phyloP scores from a whole-genome alignment of 2,888 invertebrate species.

The Apodemia hepburni region DNA sequence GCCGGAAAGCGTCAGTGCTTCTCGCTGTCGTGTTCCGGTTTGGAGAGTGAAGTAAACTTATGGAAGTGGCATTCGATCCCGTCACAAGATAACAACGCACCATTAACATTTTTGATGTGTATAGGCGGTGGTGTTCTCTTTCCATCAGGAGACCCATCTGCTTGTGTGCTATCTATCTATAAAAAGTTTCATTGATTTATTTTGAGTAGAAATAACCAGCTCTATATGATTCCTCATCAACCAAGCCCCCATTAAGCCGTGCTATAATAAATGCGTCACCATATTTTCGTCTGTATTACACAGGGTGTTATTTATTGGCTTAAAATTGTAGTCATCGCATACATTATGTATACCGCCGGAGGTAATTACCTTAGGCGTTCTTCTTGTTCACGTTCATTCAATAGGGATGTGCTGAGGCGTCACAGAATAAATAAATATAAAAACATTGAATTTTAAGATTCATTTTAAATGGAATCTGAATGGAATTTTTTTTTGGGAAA shows the following conservation, averaged over 20 bases:
- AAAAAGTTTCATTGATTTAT: not conserved
- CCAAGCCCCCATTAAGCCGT: conserved; percentile 42
- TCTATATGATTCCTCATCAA: conserved; percentile 40
- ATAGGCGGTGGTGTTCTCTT: no score
- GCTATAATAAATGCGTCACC: conserved; percentile 67
- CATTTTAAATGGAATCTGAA: no score
- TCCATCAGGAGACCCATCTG: no score
- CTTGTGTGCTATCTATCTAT: no score
- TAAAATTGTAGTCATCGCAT: conserved; percentile 75
- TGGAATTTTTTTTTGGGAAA: no score
- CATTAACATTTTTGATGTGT: no score
- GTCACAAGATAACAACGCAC: no score
- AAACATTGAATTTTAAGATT: not conserved
- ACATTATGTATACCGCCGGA: conserved; percentile 66
- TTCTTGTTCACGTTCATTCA: conserved; percentile 19
- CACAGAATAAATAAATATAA: conserved; percentile 15
- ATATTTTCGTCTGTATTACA: conserved; percentile 68
- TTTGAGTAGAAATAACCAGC: conserved; percentile 31
- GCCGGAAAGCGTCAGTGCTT: no score
- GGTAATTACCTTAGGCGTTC: conserved; percentile 54
- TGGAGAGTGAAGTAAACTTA: no score
- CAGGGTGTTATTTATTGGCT: conserved; percentile 72
- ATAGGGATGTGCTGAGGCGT: conserved; percentile 33
- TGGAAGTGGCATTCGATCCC: no score
- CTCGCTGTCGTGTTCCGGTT: no score